Conservation (phyloP, 2,113 vertebrate species). For the Rhea pennata region DNA sequence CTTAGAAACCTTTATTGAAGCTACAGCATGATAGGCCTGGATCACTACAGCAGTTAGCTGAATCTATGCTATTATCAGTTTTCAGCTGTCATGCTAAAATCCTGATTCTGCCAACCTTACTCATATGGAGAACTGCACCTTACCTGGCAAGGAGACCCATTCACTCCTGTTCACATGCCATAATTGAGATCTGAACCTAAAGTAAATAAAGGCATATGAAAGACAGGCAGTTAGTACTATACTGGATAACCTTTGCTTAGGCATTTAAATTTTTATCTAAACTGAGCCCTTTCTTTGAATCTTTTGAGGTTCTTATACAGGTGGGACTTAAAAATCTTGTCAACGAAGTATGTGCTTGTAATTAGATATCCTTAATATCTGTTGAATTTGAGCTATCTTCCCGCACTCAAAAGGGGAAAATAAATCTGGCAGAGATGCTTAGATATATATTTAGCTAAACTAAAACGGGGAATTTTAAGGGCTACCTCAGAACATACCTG, state of each 20-base stretch:
- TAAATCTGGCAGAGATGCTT: background rate
- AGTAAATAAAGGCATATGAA: slow-evolving; percentile 42
- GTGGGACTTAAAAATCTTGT: slow-evolving; percentile 16
- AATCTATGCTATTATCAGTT: background rate
- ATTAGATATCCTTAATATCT: background rate
- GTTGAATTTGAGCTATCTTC: background rate
- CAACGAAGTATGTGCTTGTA: background rate
- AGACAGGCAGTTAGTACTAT: background rate
- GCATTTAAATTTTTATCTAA: slow-evolving; percentile 1
- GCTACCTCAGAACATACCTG: background rate
- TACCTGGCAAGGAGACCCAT: background rate
- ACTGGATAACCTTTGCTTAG: background rate
- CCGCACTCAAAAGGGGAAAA: background rate
- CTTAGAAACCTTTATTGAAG: slow-evolving; percentile 35
- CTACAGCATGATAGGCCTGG: slow-evolving; percentile 2
- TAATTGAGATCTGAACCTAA: slow-evolving; percentile 7
- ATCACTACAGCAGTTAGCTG: background rate
- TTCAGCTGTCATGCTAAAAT: background rate
- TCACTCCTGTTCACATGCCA: background rate
- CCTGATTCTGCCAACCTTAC: background rate
- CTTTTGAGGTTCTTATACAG: background rate
- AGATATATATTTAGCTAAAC: background rate
- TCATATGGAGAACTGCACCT: background rate
- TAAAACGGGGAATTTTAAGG: background rate
- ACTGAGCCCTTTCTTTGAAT: background rate